Base-by-base conservation (phyloP, 2,888 invertebrate species). In the Gymnosoma rotundatum region DNA sequence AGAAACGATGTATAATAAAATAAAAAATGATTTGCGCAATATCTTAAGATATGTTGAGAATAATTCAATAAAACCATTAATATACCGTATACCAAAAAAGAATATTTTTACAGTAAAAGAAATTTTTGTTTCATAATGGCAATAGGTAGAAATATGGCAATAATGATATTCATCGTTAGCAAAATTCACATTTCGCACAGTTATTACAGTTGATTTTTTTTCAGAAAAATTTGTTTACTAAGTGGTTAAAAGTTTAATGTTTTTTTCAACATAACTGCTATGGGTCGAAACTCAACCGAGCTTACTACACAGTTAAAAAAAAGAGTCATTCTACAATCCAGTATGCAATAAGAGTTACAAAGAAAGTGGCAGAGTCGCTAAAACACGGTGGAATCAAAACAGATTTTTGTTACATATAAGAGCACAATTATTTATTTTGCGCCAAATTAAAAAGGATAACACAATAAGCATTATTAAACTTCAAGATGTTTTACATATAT, bases 341-440 rank as follows among this genome's bases (percentile, higher is more conserved):
- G n/a, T n/a, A n/a, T n/a, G n/a, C n/a, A n/a, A n/a, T n/a, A n/a
- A n/a, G n/a, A n/a, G n/a, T n/a, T n/a, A n/a, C n/a, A n/a, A n/a
- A n/a, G n/a, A n/a, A n/a, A n/a, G n/a, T n/a, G n/a, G n/a, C n/a
- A n/a, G n/a, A n/a, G n/a, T n/a, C n/a, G n/a, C n/a, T n/a, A n/a
- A n/a, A n/a, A n/a, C n/a, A n/a, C n/a, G 32, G 14, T 36, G 60
- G 36, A 60, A 36, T 60, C 16, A 6, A 36, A 60, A 60, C 36
- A 36, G 32, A 60, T 36, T 36, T 60, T 38, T 60, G n/a, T 38
- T 38, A 18, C 3, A 60, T 60, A 60, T n/a, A 60, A 60, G 60
- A 18, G 60, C 60, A n/a, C 60, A 60, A n/a, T n/a, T n/a, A n/a
- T n/a, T n/a, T n/a, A n/a, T n/a, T n/a, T n/a, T n/a, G n/a, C n/a